phyloP scores from a whole-genome alignment of 2,888 invertebrate species.

The Tortricodes alternella region DNA sequence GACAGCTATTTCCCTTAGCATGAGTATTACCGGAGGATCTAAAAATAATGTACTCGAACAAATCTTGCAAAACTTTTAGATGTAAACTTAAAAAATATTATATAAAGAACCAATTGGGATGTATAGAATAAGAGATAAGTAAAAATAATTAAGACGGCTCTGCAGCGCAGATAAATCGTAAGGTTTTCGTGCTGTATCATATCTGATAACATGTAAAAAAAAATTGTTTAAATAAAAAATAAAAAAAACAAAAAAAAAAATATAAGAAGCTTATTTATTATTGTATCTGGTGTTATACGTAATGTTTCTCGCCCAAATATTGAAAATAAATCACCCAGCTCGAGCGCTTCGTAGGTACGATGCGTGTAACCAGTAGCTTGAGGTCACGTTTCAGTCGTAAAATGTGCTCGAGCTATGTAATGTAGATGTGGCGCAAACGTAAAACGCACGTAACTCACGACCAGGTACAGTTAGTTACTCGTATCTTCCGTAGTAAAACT shows the following conservation, averaged over 20 bases:
- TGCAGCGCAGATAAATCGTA: too few species aligned
- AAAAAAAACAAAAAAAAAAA: too few species aligned
- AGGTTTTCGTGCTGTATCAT: too few species aligned
- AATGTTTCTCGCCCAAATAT: constrained; percentile 16
- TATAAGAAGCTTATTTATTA: constrained; percentile 10
- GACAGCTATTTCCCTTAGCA: constrained; percentile 4
- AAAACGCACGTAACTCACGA: constrained; percentile 38
- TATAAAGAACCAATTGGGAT: too few species aligned
- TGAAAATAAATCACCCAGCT: constrained; percentile 29
- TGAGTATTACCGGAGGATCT: too few species aligned
- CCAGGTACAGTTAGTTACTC: constrained; percentile 35
- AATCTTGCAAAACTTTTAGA: too few species aligned
- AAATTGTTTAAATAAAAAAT: too few species aligned
- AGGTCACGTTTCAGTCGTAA: constrained; percentile 48
- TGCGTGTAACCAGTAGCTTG: constrained; percentile 16
- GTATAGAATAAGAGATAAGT: too few species aligned
- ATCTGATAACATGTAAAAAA: too few species aligned
- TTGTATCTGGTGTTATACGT: constrained; percentile 6
- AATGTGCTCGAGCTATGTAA: constrained; percentile 42
- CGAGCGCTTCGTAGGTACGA: constrained; percentile 4
- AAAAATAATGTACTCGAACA: too few species aligned
- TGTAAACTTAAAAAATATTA: too few species aligned
- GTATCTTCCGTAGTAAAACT: background rate
- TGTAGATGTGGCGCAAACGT: constrained; percentile 36
- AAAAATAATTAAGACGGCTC: too few species aligned